Percentiles rank a stretch among this genome's conserved stretches.
phyloP scores from a whole-genome alignment of 2,797 vertebrate species.

The Poeciliopsis presidionis region DNA sequence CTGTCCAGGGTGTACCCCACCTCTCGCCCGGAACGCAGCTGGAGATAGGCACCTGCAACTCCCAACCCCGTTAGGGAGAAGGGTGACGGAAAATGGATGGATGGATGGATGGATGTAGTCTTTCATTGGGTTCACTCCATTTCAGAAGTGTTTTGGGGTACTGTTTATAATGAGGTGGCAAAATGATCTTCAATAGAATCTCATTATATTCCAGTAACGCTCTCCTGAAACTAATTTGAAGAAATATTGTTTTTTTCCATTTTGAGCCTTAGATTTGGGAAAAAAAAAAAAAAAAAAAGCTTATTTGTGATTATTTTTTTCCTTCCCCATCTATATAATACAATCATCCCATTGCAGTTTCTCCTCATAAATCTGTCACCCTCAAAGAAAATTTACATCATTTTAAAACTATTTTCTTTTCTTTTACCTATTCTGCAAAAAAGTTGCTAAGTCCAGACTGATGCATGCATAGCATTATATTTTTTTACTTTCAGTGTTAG shows the following conservation, averaged over 20 bases:
- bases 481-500: not conserved
- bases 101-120: too few relatives aligned
- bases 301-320: not conserved
- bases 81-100: too few relatives aligned
- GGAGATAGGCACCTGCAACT: too few relatives aligned
- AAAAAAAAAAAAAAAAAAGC: slow-evolving; percentile 7
- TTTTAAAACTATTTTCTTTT: not conserved
- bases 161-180: not conserved
- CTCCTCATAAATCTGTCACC: not conserved
- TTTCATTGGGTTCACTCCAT: slow-evolving; percentile 12
- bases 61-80: too few relatives aligned
- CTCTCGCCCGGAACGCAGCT: too few relatives aligned
- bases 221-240: slow-evolving; percentile 6
- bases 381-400: not conserved
- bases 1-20: too few relatives aligned
- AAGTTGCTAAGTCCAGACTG: not conserved
- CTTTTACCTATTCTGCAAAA: not conserved
- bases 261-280: slow-evolving; percentile 5
- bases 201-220: slow-evolving; percentile 9
- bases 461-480: not conserved
- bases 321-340: slow-evolving; percentile 9
- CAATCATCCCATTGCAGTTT: not conserved
- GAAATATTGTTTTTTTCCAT: slow-evolving; percentile 17
- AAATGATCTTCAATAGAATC: not conserved
- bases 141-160: not conserved